Base-by-base conservation (phyloP, 1,140 invertebrate species). In the Bombus waltoni region DNA sequence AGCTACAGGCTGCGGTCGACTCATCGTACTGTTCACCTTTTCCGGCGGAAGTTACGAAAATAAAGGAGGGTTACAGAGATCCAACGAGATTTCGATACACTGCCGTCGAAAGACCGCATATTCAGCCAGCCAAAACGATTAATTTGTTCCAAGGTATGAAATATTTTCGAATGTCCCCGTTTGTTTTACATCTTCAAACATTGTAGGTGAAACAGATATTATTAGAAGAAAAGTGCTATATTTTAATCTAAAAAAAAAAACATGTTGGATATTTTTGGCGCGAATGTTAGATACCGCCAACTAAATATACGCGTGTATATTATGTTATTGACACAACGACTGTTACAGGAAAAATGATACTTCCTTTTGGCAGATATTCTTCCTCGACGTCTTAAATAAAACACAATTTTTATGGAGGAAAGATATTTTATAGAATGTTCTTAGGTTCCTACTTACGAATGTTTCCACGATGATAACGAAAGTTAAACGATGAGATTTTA, bases 31-130 rank as follows among this genome's bases (percentile, higher is more conserved):
- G 93, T 44, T 92, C 93, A 38, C 94, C 95, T 13, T 93, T 96
- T n/a, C 91, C 92, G 47, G 88, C 92, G 15, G 91, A 92, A 72
- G 83, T 92, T 15, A 91, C 92, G 3, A 94, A 94, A 62, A 78
- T 95, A 18, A 92, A 92, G 35, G 84, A 93, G 42, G 95, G 94
- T 8, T 96, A 95, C 82, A 92, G 92, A 82, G 95, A 96, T 92
- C 95, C 94, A 9, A 94, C 92, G 0, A 94, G 89, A 83, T 96
- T 96, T 87, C 90, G 94, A 78, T 93, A 93, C 79, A 92, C 91
- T 0, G 91, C 94, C 28, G 92, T 94, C 47, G 90, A 93, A 8
- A 92, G 90, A 70, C 94, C 95, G 9, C 87, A 86, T 1, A 93
- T 95, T 40, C 93, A 95, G 88, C 92, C 95, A 47, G 93, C 94